Percentiles rank a stretch among this genome's conserved stretches.
These are phyloP conservation scores for Pollenia griseotomentosa DNA, from an alignment of 2,888 invertebrate genomes.

Conservation along the genomic window DNA sequence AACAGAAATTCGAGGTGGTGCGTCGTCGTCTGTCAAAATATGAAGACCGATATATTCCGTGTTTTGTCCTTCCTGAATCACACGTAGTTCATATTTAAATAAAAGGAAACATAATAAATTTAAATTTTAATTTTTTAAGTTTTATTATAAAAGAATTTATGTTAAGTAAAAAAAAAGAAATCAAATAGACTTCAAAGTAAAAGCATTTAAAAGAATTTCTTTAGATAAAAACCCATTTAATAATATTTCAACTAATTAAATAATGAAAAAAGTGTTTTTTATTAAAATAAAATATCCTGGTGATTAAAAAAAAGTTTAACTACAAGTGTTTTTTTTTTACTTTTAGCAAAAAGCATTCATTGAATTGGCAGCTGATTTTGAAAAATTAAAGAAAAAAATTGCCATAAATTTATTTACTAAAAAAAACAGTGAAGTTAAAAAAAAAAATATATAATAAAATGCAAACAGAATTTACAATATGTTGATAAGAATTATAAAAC, in stretches of 20 bases:
- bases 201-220: background rate
- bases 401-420: conserved; percentile 11
- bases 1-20: conserved; percentile 75
- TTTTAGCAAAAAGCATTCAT: conserved; percentile 28
- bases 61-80: conserved; percentile 77
- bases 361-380: conserved; percentile 42
- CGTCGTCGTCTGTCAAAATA: conserved; percentile 78
- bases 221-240: background rate
- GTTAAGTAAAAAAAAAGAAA: background rate
- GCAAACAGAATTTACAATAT: conserved; percentile 24
- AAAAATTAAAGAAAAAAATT: conserved; percentile 31
- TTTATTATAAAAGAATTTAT: conserved; percentile 14
- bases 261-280: background rate
- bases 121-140: conserved; percentile 8
- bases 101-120: conserved; percentile 21
- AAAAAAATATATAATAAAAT: background rate
- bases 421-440: conserved; percentile 6
- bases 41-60: conserved; percentile 77
- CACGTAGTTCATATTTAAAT: conserved; percentile 74
- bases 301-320: background rate
- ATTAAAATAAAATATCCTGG: too few species aligned
- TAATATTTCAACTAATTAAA: background rate
- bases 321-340: conserved; percentile 56
- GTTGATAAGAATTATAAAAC: conserved; percentile 37
- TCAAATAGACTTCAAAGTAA: conserved; percentile 24